A percentile compares a stretch with the other conserved stretches of the same genome.
Evolutionary conservation across 2,888 invertebrate genomes (phyloP).

Genomic region (Drosophila subsilvestris): DNA sequence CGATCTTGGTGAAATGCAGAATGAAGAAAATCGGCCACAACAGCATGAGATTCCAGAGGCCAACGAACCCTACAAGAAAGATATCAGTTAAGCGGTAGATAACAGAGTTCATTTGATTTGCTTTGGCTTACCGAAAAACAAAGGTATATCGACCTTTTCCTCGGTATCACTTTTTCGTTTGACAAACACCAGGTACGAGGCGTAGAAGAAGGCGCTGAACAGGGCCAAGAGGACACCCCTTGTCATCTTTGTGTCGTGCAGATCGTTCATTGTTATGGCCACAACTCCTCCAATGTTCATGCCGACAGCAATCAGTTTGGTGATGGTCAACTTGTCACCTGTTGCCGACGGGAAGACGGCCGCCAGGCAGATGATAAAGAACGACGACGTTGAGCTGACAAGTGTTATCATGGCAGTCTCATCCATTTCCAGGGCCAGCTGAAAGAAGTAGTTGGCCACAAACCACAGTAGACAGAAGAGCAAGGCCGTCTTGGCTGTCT

Average conservation of each 20-base stretch:
- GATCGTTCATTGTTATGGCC: conserved; percentile 91
- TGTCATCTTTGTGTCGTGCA: conserved; percentile 89
- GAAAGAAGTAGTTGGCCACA: conserved; percentile 95
- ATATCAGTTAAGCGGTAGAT: neutral
- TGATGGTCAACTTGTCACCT: conserved; percentile 93
- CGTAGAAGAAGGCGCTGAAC: conserved; percentile 95
- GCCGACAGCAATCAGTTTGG: conserved; percentile 92
- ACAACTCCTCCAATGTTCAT: conserved; percentile 92
- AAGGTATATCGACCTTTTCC: conserved; percentile 96
- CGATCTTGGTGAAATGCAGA: conserved; percentile 92
- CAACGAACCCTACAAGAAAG: conserved; percentile 92
- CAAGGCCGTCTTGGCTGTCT: conserved; percentile 92
- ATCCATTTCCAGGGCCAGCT: conserved; percentile 93
- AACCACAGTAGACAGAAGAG: conserved; percentile 97
- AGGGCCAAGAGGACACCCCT: conserved; percentile 92
- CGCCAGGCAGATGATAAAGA: conserved; percentile 94
- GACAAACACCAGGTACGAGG: conserved; percentile 94
- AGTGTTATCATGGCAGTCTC: conserved; percentile 95
- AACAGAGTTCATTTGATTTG: neutral
- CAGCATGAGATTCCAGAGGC: conserved; percentile 93
- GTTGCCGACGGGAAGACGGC: conserved; percentile 93
- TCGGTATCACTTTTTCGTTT: conserved; percentile 94
- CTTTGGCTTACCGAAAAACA: conserved; percentile 94
- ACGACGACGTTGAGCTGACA: conserved; percentile 92
- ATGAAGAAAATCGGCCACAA: conserved; percentile 96